Percentiles rank a stretch among this genome's conserved stretches.
These are phyloP conservation scores for Acestrorhynchus altus DNA, from an alignment of 2,797 vertebrate genomes.

Conservation along the genomic window DNA sequence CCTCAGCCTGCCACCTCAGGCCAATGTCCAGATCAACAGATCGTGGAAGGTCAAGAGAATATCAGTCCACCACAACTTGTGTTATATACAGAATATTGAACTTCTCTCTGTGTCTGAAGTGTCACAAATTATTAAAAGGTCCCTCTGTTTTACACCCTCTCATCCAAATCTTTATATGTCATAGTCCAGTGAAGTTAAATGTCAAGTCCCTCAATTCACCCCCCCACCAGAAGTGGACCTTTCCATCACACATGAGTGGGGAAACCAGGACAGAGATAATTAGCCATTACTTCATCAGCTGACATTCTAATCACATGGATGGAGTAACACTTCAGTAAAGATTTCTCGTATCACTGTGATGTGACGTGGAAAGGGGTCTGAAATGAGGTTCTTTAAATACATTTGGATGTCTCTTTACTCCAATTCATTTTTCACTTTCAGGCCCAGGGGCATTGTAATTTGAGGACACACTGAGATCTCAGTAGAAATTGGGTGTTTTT, in stretches of 20 bases:
- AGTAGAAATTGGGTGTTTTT: slow-evolving; percentile 19
- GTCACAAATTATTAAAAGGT: slow-evolving; percentile 72
- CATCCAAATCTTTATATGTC: slow-evolving; percentile 67
- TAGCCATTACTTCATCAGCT: slow-evolving; percentile 77
- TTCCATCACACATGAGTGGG: slow-evolving; percentile 67
- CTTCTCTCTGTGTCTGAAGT: slow-evolving; percentile 68
- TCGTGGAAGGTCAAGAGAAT: slow-evolving; percentile 62
- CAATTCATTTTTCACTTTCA: slow-evolving; percentile 57
- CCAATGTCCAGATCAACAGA: slow-evolving; percentile 6
- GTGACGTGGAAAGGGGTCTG: slow-evolving; percentile 61
- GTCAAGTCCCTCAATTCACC: slow-evolving; percentile 41
- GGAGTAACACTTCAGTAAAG: slow-evolving; percentile 77
- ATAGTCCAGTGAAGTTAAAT: slow-evolving; percentile 62
- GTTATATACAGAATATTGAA: slow-evolving; percentile 65
- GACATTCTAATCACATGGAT: slow-evolving; percentile 81
- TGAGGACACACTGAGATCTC: slow-evolving; percentile 48
- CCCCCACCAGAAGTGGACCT: slow-evolving; percentile 67
- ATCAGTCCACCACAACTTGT: slow-evolving; percentile 53
- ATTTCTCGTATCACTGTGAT: slow-evolving; percentile 65
- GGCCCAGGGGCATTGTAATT: slow-evolving; percentile 62
- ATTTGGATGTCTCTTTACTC: slow-evolving; percentile 54
- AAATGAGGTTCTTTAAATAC: slow-evolving; percentile 70
- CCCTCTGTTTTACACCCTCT: slow-evolving; percentile 57
- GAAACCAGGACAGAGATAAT: slow-evolving; percentile 77
- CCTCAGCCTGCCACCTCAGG: neutral